A percentile compares a stretch with the other conserved stretches of the same genome.
Conservation (phyloP, 2,888 invertebrate genomes). For the Zygothrica quintamaculata region DNA sequence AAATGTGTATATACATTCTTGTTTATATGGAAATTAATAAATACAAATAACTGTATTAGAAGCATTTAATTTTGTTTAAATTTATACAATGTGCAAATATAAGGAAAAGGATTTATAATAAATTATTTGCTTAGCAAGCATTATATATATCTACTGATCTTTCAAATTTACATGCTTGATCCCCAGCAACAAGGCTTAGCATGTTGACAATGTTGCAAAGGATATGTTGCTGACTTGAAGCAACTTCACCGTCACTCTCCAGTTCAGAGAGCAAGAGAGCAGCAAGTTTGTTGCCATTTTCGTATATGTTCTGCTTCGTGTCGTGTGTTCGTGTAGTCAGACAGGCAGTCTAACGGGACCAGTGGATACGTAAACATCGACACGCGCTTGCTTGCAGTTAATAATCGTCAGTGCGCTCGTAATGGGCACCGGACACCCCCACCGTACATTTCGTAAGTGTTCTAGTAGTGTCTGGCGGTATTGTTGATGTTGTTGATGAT, state of each 20-base stretch:
- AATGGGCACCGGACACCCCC: constrained; percentile 31
- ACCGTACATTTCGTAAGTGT: constrained; percentile 42
- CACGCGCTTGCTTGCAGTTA: constrained; percentile 30
- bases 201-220: too few species aligned
- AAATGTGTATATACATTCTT: too few species aligned
- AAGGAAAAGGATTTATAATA: too few species aligned
- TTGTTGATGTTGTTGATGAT: constrained; percentile 35
- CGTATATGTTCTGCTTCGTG: constrained; percentile 16
- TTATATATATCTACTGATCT: too few species aligned
- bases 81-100: too few species aligned
- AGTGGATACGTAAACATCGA: constrained; percentile 78
- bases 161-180: too few species aligned
- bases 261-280: constrained; percentile 2
- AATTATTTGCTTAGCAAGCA: too few species aligned
- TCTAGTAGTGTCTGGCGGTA: constrained; percentile 18
- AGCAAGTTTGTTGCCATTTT: constrained; percentile 43
- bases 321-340: constrained; percentile 25
- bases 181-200: too few species aligned
- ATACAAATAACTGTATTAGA: too few species aligned
- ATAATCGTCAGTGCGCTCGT: constrained; percentile 16
- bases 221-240: background rate
- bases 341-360: constrained; percentile 70
- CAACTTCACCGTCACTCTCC: background rate
- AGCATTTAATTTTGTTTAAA: too few species aligned
- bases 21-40: too few species aligned